A percentile compares a stretch with the other conserved stretches of the same genome.
Conservation (phyloP, 92 coral and sea anemone genomes). For the Parazoanthus atlanticus region DNA sequence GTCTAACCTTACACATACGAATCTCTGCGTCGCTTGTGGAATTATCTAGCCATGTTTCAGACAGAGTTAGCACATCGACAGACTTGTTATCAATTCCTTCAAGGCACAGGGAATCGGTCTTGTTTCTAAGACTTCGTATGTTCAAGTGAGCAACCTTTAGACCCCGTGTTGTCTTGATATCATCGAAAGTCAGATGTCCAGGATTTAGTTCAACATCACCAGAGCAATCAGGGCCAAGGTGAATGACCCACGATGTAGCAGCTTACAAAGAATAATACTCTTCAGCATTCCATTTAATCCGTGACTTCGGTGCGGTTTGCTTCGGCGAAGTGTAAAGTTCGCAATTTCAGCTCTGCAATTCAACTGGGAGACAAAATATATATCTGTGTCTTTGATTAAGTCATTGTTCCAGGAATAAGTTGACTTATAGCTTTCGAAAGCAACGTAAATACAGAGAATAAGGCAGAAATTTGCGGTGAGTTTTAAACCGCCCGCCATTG, state of each 20-base stretch:
- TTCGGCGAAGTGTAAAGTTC: neutral
- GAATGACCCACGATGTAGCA: constrained; percentile 26
- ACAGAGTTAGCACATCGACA: constrained; percentile 35
- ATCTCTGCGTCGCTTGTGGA: constrained; percentile 24
- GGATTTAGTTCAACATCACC: constrained; percentile 41
- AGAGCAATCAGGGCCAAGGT: constrained; percentile 23
- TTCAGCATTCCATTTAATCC: constrained; percentile 21
- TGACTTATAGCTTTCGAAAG: no score
- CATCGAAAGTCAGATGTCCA: neutral
- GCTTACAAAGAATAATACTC: constrained; percentile 42
- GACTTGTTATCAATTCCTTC: constrained; percentile 4
- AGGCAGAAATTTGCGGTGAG: no score
- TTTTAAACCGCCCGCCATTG: no score
- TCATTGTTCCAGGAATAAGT: no score
- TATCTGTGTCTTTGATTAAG: no score
- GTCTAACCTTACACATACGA: constrained; percentile 37
- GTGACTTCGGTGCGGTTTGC: neutral
- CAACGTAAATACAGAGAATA: no score
- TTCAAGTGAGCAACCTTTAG: no score
- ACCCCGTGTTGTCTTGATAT: no score
- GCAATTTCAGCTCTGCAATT: no score
- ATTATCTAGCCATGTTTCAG: constrained; percentile 42
- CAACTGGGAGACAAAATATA: no score
- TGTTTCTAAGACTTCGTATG: no score
- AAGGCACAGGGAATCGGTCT: constrained; percentile 12